Conservation (phyloP, 2,113 vertebrate species). For the Platysternon megacephalum region DNA sequence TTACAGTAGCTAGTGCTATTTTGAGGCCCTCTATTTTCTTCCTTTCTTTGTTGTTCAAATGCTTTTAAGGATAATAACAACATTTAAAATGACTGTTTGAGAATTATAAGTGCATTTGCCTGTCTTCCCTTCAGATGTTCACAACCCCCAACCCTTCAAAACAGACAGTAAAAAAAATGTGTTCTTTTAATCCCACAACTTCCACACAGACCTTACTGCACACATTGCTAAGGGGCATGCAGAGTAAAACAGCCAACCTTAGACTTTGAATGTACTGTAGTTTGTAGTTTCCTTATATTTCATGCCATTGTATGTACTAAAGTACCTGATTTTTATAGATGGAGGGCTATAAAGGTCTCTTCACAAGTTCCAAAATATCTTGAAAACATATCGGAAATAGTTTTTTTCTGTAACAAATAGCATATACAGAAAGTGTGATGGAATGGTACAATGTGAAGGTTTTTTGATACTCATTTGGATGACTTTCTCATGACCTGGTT, state of each 20-base stretch:
- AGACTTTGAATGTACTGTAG: neutral
- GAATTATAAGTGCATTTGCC: neutral
- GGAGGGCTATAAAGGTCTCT: neutral
- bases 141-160: neutral
- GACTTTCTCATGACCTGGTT: neutral
- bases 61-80: neutral
- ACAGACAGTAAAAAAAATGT: neutral
- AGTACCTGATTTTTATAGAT: neutral
- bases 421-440: neutral
- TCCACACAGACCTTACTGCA: neutral
- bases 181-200: neutral
- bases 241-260: neutral
- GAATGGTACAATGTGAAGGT: neutral
- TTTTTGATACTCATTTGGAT: neutral
- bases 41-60: neutral
- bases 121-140: neutral
- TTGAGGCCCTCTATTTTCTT: neutral
- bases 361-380: neutral
- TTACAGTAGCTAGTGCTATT: neutral
- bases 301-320: neutral
- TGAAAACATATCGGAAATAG: neutral
- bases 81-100: neutral
- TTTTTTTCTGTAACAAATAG: neutral
- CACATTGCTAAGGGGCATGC: fast-evolving
- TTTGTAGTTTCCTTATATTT: neutral